phyloP scores from a whole-genome alignment of 2,797 vertebrate genomes.

The Coendou prehensilis region DNA sequence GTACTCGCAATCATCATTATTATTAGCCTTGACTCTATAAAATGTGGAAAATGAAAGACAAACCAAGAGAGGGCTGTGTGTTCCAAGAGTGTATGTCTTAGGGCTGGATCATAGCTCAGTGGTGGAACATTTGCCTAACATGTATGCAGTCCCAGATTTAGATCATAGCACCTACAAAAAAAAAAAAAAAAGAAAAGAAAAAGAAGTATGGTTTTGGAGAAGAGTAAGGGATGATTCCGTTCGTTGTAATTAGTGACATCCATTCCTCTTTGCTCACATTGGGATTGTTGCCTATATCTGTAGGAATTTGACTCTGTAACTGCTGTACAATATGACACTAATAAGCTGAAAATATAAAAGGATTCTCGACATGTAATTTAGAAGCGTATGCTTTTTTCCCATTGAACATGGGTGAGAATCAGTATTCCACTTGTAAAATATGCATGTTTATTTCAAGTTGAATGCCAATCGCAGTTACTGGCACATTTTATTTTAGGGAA shows the following conservation, averaged over 20 bases:
- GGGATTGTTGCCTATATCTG: not conserved
- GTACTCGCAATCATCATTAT: not conserved
- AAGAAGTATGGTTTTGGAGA: not conserved
- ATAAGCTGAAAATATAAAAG: not conserved
- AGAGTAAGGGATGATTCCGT: not conserved
- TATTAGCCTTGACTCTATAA: not conserved
- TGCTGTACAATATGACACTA: not conserved
- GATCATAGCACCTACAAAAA: not conserved
- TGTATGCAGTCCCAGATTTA: not conserved
- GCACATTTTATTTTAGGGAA: conserved; percentile 88
- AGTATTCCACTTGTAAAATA: conserved; percentile 41
- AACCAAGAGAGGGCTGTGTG: not conserved
- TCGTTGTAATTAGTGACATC: not conserved
- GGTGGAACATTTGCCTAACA: not conserved
- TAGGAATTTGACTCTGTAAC: not conserved
- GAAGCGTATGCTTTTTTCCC: not conserved
- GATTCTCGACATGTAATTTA: not conserved
- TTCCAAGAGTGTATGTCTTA: not conserved
- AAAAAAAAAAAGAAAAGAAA: not conserved
- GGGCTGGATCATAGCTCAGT: not conserved
- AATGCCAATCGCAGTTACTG: not conserved
- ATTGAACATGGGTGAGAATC: not conserved
- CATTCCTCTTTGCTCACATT: not conserved
- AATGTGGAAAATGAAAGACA: conserved; percentile 19
- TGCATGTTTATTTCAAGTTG: conserved; percentile 42